These are phyloP conservation scores for Grapholita molesta DNA, from an alignment of 1,140 invertebrate genomes.

Conservation along the genomic window DNA sequence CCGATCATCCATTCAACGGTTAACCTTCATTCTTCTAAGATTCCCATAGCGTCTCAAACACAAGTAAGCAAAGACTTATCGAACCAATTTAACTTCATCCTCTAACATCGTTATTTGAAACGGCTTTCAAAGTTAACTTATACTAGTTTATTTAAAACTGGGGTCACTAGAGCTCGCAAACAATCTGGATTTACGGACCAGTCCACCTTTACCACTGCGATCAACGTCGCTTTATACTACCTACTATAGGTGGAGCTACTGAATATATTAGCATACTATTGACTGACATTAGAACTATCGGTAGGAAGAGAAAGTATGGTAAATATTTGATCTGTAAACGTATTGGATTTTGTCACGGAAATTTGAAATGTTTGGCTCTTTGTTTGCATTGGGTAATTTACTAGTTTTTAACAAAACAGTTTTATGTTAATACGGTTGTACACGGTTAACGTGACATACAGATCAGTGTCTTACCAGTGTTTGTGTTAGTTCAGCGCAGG, in stretches of 20 bases:
- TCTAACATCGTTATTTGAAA: background rate
- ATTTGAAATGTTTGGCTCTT: conserved; percentile 4
- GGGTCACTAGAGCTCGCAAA: background rate
- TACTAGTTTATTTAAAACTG: background rate
- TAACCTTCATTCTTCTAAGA: background rate
- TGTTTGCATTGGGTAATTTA: conserved; percentile 1
- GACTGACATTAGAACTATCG: conserved; percentile 13
- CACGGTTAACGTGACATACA: conserved; percentile 5
- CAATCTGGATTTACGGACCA: background rate
- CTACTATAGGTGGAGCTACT: conserved; percentile 1
- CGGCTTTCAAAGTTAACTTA: background rate
- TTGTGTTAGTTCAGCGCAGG: background rate
- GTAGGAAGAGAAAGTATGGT: conserved; percentile 16
- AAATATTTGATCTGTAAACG: conserved; percentile 15
- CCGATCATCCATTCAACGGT: conserved; percentile 1
- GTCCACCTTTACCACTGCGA: background rate
- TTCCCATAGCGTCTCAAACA: background rate
- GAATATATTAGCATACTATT: conserved; percentile 11
- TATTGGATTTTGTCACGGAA: conserved; percentile 12
- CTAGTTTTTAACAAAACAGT: conserved; percentile 6
- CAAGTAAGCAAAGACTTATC: background rate
- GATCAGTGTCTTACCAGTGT: background rate
- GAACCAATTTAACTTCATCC: background rate
- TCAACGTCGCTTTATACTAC: background rate
- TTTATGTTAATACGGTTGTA: conserved; percentile 14